A percentile compares a stretch with the other conserved stretches of the same genome.
Conservation (phyloP, 2,113 vertebrate genomes). For the Shinisaurus crocodilurus region DNA sequence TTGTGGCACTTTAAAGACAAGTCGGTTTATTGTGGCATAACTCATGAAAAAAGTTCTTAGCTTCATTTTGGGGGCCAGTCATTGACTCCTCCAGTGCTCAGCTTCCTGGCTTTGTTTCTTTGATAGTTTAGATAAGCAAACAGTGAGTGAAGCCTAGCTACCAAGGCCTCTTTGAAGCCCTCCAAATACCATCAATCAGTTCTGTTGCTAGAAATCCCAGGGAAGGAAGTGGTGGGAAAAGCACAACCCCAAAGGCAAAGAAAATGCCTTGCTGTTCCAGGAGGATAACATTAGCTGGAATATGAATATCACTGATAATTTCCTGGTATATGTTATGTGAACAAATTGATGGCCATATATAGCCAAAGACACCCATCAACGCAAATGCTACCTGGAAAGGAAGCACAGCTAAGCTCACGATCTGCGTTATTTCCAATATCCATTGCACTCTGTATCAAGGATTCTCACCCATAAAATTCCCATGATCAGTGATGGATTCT, state of each 20-base stretch:
- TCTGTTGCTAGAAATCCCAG: background rate
- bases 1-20: background rate
- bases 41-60: background rate
- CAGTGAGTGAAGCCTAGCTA: background rate
- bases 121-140: background rate
- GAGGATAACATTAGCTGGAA: background rate
- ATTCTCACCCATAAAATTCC: background rate
- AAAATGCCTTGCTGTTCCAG: background rate
- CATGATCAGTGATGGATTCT: background rate
- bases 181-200: background rate
- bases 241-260: background rate
- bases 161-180: background rate
- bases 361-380: background rate
- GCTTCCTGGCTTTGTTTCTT: slow-evolving; percentile 23
- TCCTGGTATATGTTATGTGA: background rate
- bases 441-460: background rate
- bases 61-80: slow-evolving; percentile 10
- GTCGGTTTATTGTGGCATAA: background rate
- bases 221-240: background rate
- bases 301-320: background rate
- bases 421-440: background rate
- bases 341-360: background rate
- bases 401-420: background rate
- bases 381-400: background rate
- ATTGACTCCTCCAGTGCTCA: background rate